A percentile compares a stretch with the other conserved stretches of the same genome.
These are phyloP conservation scores for Drosophila setosimentum DNA, from an alignment of 2,888 invertebrate species.

Conservation along the genomic window DNA sequence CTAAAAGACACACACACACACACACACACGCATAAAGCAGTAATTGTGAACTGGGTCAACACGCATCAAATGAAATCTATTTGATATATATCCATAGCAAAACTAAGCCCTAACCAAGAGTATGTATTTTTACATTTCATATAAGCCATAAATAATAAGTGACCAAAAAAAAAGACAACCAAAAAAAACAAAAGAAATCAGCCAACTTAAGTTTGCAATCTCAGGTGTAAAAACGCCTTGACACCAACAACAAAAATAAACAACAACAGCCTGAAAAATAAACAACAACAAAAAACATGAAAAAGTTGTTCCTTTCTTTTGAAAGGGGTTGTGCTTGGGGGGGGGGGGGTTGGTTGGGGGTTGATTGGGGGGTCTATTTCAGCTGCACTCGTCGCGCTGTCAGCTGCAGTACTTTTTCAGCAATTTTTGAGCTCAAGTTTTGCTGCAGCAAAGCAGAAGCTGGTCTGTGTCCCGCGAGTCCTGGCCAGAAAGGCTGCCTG, in stretches of 20 bases:
- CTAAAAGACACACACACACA: conserved; percentile 9
- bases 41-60: conserved; percentile 50
- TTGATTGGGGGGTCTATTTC: neutral
- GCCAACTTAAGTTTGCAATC: conserved; percentile 67
- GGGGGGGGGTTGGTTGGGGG: neutral
- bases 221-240: conserved; percentile 81
- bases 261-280: conserved; percentile 18
- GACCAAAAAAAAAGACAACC: neutral
- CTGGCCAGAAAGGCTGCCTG: conserved; percentile 41
- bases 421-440: conserved; percentile 53
- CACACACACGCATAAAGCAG: neutral
- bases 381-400: conserved; percentile 60
- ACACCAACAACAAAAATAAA: conserved; percentile 61
- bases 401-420: conserved; percentile 64
- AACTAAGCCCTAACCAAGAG: neutral
- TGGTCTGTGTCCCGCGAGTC: conserved; percentile 59
- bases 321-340: neutral
- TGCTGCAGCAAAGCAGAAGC: conserved; percentile 20
- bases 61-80: conserved; percentile 32
- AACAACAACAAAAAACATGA: conserved; percentile 3
- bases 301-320: conserved; percentile 56
- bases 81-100: neutral
- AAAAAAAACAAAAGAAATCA: conserved; percentile 26
- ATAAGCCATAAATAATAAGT: conserved; percentile 50
- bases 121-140: neutral